Conservation (phyloP, 64 coral and sea anemone species). For the Stichodactyla mertensii region DNA sequence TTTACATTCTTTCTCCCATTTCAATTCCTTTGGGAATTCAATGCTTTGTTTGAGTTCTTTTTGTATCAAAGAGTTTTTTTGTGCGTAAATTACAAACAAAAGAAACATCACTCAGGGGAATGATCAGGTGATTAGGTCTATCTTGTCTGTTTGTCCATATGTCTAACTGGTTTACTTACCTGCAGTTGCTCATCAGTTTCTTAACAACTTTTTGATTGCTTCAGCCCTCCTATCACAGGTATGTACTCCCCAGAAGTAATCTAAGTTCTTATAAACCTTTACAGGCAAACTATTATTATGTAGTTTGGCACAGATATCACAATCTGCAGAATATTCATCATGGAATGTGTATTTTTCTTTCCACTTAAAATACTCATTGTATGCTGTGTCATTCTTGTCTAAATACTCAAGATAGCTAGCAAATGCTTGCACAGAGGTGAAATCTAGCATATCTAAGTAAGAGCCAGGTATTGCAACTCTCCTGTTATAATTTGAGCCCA, state of each 20-base stretch:
- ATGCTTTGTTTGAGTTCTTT: too few species aligned
- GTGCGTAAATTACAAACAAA: too few species aligned
- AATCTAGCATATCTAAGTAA: conserved; percentile 36
- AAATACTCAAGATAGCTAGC: conserved; percentile 33
- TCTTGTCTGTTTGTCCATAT: too few species aligned
- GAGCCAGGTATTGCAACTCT: conserved; percentile 43
- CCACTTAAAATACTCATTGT: conserved; percentile 68
- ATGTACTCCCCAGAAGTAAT: background rate
- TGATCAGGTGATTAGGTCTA: too few species aligned
- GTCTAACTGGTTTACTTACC: too few species aligned
- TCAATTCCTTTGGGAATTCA: too few species aligned
- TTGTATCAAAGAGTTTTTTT: too few species aligned
- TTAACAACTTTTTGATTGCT: background rate
- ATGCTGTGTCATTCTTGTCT: conserved; percentile 52
- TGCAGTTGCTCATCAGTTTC: background rate
- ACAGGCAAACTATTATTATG: conserved; percentile 33
- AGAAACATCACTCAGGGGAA: too few species aligned
- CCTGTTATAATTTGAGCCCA: conserved; percentile 26
- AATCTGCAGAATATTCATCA: background rate
- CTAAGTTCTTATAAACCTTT: conserved; percentile 26
- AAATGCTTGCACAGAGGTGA: conserved; percentile 8
- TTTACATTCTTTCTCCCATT: too few species aligned
- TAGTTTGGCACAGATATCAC: conserved; percentile 35
- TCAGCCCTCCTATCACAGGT: background rate
- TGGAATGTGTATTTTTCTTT: conserved; percentile 13